phyloP scores from a whole-genome alignment of 1,140 invertebrate species.

The Metopolophium dirhodum region DNA sequence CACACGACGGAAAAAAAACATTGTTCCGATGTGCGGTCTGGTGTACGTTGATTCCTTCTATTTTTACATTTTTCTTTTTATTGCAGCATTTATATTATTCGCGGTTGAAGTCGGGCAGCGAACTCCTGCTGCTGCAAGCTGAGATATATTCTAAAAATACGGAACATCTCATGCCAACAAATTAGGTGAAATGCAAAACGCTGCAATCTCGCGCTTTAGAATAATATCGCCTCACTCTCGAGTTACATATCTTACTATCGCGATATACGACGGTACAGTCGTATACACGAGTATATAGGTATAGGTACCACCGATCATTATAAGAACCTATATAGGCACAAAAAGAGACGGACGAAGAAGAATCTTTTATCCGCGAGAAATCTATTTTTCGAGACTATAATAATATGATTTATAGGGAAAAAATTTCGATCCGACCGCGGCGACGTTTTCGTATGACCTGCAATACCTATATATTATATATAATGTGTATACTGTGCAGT shows the following conservation, averaged over 20 bases:
- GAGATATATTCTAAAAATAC: slow-evolving; percentile 48
- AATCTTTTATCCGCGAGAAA: background rate
- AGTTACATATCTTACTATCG: background rate
- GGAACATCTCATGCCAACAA: slow-evolving; percentile 49
- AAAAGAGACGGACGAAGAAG: background rate
- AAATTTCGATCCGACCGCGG: background rate
- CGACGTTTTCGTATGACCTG: background rate
- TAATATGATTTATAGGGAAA: background rate
- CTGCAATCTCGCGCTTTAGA: slow-evolving; percentile 28
- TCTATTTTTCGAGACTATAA: background rate
- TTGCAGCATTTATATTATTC: slow-evolving; percentile 43
- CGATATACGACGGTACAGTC: background rate
- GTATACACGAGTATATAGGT: background rate
- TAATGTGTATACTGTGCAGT: background rate
- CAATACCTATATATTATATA: background rate
- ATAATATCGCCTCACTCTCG: background rate
- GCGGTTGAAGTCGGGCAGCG: slow-evolving; percentile 18
- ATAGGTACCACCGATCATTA: too few relatives aligned
- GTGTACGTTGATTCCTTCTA: background rate
- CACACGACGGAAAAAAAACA: background rate
- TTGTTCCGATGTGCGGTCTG: background rate
- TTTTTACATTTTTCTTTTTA: slow-evolving; percentile 34
- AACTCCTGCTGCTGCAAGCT: slow-evolving; percentile 37
- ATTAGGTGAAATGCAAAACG: slow-evolving; percentile 39
- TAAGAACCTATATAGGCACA: background rate